A percentile compares a stretch with the other conserved stretches of the same genome.
These are phyloP conservation scores for Cheilosia variabilis DNA, from an alignment of 2,888 invertebrate species.

Conservation along the genomic window DNA sequence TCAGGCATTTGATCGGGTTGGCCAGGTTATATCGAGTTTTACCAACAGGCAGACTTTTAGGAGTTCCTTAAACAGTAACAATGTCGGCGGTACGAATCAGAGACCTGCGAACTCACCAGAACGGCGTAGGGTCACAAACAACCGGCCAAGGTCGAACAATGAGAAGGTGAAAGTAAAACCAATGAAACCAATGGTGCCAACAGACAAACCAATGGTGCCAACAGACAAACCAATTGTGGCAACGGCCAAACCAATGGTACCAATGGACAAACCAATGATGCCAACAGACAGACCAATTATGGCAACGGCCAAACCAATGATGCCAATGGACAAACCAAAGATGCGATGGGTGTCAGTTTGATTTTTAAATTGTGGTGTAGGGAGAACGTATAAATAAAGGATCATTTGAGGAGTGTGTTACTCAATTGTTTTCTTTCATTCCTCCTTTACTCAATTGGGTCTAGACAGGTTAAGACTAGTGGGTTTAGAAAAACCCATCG, in stretches of 20 bases:
- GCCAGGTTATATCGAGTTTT: constrained; percentile 49
- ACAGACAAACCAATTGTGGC: not conserved
- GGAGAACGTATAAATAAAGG: no score
- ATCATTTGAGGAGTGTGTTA: no score
- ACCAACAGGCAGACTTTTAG: constrained; percentile 19
- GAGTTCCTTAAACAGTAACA: not conserved
- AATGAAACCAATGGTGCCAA: not conserved
- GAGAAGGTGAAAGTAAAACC: not conserved
- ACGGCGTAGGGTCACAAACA: not conserved
- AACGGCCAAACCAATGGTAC: not conserved
- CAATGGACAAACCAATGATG: not conserved
- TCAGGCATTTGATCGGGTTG: constrained; percentile 59
- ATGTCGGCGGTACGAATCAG: not conserved
- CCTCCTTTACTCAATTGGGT: no score
- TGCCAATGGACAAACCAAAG: not conserved
- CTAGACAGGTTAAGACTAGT: no score
- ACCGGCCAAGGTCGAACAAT: not conserved
- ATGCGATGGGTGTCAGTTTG: constrained; percentile 34
- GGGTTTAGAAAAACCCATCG: no score
- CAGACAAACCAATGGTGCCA: not conserved
- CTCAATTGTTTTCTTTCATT: no score
- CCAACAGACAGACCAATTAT: not conserved
- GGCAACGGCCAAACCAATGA: not conserved
- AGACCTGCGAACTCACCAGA: not conserved
- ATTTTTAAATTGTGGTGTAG: not conserved